These are phyloP conservation scores for Sebastes oblongus DNA, from an alignment of 2,797 vertebrate species.

Conservation along the genomic window DNA sequence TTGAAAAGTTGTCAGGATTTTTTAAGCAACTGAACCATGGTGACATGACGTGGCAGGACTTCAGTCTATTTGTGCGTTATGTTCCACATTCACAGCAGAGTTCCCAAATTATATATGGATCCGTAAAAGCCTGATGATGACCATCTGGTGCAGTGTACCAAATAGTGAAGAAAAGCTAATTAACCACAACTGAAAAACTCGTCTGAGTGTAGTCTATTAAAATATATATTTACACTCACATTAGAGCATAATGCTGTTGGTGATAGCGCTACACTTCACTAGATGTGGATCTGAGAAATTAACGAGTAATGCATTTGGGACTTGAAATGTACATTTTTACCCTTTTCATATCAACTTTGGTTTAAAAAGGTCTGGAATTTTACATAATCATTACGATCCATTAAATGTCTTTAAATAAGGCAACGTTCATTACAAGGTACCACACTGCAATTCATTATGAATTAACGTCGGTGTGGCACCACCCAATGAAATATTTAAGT, in stretches of 20 bases:
- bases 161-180: neutral
- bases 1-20: neutral
- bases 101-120: conserved; percentile 18
- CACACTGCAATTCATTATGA: conserved; percentile 77
- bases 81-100: conserved; percentile 39
- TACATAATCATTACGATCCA: conserved; percentile 52
- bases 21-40: conserved; percentile 5
- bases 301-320: conserved; percentile 26
- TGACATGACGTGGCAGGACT: conserved; percentile 28
- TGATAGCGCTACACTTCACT: neutral
- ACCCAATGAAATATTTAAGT: conserved; percentile 55
- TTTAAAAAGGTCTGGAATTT: conserved; percentile 54
- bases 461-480: conserved; percentile 63
- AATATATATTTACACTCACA: conserved; percentile 15
- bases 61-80: conserved; percentile 30
- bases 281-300: conserved; percentile 11
- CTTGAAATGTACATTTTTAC: conserved; percentile 34
- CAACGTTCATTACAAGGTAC: conserved; percentile 61
- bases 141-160: conserved; percentile 3
- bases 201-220: conserved; percentile 3
- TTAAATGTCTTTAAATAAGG: conserved; percentile 75
- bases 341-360: conserved; percentile 60
- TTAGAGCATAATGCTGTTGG: conserved; percentile 2
- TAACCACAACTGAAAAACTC: conserved; percentile 9
- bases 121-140: conserved; percentile 4